These are phyloP conservation scores for Grus americana DNA, from an alignment of 2,113 vertebrate species.

Conservation along the genomic window DNA sequence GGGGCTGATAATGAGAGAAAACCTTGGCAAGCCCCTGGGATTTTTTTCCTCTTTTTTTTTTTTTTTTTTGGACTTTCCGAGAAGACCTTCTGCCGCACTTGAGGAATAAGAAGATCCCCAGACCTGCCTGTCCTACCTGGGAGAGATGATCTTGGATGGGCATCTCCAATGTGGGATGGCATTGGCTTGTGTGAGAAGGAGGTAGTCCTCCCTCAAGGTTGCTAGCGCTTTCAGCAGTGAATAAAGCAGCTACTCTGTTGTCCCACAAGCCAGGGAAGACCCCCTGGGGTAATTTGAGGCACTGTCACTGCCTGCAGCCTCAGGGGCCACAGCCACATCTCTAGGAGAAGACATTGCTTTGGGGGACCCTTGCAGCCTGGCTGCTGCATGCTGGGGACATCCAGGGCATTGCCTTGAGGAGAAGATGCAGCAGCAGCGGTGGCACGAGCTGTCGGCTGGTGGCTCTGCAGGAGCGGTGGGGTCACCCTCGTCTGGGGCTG, in stretches of 20 bases:
- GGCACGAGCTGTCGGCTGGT: background rate
- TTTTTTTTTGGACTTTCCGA: background rate
- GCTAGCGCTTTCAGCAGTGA: background rate
- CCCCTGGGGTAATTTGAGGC: background rate
- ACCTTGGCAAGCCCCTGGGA: background rate
- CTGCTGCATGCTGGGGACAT: background rate
- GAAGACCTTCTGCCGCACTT: background rate
- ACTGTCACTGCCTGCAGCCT: background rate
- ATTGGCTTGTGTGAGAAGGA: background rate
- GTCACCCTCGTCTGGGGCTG: fast-evolving
- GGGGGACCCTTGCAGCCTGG: background rate
- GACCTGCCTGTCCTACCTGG: background rate
- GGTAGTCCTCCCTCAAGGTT: background rate
- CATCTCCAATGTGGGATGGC: background rate
- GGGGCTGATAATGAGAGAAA: background rate
- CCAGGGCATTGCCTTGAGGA: background rate
- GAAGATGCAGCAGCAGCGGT: too few species aligned
- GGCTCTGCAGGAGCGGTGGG: background rate
- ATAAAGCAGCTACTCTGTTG: background rate
- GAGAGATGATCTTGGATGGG: background rate
- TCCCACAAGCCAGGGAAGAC: background rate
- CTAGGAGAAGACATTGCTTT: background rate
- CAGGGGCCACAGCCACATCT: background rate
- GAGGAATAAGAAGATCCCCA: background rate
- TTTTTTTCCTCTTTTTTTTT: background rate